Evolutionary conservation across 2,888 invertebrate genomes (phyloP).

Genomic region (Podabrus alpinus): DNA sequence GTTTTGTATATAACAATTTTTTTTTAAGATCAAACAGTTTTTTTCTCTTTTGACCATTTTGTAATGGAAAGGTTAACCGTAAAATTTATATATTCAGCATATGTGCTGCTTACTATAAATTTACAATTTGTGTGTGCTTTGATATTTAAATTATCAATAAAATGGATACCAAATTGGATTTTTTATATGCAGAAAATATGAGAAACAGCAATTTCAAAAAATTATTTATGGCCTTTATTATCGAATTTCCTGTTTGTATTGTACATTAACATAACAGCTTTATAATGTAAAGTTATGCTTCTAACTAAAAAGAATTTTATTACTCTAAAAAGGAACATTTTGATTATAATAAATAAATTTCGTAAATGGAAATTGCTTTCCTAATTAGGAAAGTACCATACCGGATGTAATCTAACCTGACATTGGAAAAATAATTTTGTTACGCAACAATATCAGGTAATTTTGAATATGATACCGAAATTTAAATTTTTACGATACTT

Average conservation of each 20-base stretch:
- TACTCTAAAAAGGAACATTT: background rate
- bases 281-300: background rate
- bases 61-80: background rate
- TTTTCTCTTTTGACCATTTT: background rate
- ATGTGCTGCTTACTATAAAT: background rate
- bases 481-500: background rate
- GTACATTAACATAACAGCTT: background rate
- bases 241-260: background rate
- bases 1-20: background rate
- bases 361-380: background rate
- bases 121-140: background rate
- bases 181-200: background rate
- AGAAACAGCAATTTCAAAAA: background rate
- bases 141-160: background rate
- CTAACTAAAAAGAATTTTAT: background rate
- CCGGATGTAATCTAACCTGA: no score
- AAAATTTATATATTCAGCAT: background rate
- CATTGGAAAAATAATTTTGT: no score
- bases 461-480: background rate
- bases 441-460: background rate
- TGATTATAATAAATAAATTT: background rate
- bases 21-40: background rate
- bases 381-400: no score
- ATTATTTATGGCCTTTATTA: background rate
- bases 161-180: background rate